phyloP scores from a whole-genome alignment of 2,888 invertebrate genomes.

The Pseudococcus jackbeardsleyi region DNA sequence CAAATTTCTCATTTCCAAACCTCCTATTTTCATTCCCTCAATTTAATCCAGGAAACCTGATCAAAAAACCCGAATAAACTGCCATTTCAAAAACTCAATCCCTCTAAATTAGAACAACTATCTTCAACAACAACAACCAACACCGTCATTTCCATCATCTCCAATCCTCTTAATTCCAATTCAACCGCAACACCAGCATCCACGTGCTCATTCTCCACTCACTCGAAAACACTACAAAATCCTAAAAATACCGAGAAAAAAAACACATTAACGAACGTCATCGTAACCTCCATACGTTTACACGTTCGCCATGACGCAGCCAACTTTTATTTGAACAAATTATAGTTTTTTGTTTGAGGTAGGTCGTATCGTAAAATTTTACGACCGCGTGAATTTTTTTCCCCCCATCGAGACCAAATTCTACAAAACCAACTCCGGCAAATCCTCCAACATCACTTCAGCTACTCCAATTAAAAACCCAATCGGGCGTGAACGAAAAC shows the following conservation, averaged over 20 bases:
- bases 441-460: neutral
- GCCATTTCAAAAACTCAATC: neutral
- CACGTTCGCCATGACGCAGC: neutral
- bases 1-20: too few relatives aligned
- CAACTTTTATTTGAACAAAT: conserved; percentile 17
- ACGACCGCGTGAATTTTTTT: neutral
- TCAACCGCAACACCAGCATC: neutral
- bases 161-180: neutral
- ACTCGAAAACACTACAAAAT: neutral
- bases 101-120: neutral
- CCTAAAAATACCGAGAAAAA: neutral
- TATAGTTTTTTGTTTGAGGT: conserved; percentile 30
- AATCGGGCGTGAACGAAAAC: conserved; percentile 22
- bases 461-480: neutral
- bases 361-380: conserved; percentile 31
- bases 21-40: too few relatives aligned
- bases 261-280: neutral
- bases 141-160: neutral
- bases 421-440: neutral
- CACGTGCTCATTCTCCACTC: neutral
- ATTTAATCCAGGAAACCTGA: too few relatives aligned
- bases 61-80: too few relatives aligned
- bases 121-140: neutral
- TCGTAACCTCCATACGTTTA: neutral
- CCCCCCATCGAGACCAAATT: neutral